Conservation (phyloP, 2,888 invertebrate genomes). For the Phengaris arion region DNA sequence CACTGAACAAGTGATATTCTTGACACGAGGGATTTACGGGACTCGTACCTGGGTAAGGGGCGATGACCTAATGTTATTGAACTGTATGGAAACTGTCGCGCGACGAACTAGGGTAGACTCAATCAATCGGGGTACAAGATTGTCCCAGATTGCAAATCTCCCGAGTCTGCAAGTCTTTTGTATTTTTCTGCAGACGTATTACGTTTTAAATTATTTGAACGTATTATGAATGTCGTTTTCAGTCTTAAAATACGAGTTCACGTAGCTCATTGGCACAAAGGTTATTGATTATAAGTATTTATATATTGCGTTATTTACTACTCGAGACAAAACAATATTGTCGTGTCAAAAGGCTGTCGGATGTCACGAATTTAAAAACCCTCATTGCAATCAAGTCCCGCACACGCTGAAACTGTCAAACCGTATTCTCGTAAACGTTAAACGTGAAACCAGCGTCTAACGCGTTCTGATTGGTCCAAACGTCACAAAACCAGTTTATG, state of each 20-base stretch:
- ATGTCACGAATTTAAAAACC: too few relatives aligned
- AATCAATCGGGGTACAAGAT: conserved; percentile 26
- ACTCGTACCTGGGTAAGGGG: conserved; percentile 45
- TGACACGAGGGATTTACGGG: conserved; percentile 16
- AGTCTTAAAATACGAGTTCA: neutral
- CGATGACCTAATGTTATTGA: conserved; percentile 52
- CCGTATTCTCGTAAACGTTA: too few relatives aligned
- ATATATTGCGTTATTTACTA: neutral
- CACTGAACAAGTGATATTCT: neutral
- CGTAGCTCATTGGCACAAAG: conserved; percentile 1
- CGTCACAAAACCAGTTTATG: too few relatives aligned
- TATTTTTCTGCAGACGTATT: neutral
- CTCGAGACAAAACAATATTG: neutral
- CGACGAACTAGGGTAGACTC: conserved; percentile 26
- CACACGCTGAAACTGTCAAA: too few relatives aligned
- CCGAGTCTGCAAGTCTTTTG: neutral
- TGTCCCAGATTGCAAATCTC: conserved; percentile 25
- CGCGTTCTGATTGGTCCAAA: too few relatives aligned
- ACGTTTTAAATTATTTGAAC: neutral
- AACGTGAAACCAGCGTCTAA: too few relatives aligned
- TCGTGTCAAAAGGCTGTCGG: too few relatives aligned
- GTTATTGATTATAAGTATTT: conserved; percentile 2
- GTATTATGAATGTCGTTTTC: neutral
- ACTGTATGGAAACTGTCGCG: conserved; percentile 40
- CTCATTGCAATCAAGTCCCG: too few relatives aligned